Base-by-base conservation (phyloP, 2,113 vertebrate species). In the Leucosticte australis region DNA sequence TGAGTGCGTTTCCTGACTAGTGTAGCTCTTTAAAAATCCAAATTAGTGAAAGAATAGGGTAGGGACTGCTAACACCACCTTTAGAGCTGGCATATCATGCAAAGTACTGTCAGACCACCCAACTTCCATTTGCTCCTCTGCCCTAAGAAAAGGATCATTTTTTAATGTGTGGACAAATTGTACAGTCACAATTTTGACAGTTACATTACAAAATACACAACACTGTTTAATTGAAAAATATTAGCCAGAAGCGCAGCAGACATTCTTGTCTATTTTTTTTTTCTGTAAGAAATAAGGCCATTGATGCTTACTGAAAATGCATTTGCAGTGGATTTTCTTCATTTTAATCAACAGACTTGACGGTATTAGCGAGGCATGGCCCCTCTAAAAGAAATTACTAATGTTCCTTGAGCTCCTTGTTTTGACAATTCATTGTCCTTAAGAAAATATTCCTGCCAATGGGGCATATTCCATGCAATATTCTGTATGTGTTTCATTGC, bases 221-320 rank as follows among this genome's bases (percentile, higher is more conserved):
- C 28, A 4, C 14, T 83, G 13, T 92, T 89, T 76, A 70, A 44
- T 0, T 89, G 82, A 89, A 92, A 93, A 88, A 15, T 78, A 20
- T 69, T 86, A 49, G 12, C 18, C 50, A 81, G 68, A 96, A 81
- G 70, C 60, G 62, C 33, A 60, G 53, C 52, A 80, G 56, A 35
- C 28, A 39, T 70, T 89, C 46, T 39, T 52, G 7, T 68, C 35
- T 68, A 3, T 75, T 92, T 73, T 11, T 53, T 41, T 92, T 74
- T 70, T 60, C 35, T 49, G 3, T 50, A 31, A 42, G 87, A 92
- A 71, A 35, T 90, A 64, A 89, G 49, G 42, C 53, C 42, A 42
- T 35, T 73, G 63, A 42, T 90, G 82, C 37, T 93, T 87, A 82
- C 60, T 92, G 87, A 89, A 97, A 90, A 91, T 89, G 59, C 65